phyloP scores from a whole-genome alignment of 30 jellyfish, hydroid and myxozoan species.

The Aurelia coerulea region DNA sequence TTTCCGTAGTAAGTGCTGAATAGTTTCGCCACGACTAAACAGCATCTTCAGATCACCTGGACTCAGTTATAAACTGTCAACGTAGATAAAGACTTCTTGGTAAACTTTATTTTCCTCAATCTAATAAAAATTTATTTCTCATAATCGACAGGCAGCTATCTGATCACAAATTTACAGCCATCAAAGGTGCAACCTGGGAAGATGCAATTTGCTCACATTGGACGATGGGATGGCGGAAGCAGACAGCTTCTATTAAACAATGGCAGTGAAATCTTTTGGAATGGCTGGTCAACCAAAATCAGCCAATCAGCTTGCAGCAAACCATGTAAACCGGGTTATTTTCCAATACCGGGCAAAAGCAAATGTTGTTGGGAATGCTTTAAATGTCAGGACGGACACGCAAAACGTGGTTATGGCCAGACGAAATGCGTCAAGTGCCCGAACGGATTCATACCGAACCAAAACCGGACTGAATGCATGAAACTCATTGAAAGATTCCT shows the following conservation, averaged over 20 bases:
- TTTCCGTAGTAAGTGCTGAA: no score
- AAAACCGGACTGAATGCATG: slow-evolving; percentile 66
- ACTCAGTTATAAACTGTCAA: no score
- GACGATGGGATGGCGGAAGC: slow-evolving; percentile 69
- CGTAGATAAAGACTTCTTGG: no score
- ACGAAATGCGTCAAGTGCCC: slow-evolving; percentile 61
- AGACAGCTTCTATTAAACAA: slow-evolving; percentile 30
- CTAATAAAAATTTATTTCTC: no score
- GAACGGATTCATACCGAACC: slow-evolving; percentile 50
- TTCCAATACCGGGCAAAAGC: slow-evolving; percentile 64
- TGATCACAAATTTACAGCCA: slow-evolving; percentile 47
- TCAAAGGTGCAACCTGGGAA: neutral
- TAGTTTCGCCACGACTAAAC: no score
- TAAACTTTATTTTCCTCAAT: no score
- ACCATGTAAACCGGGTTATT: slow-evolving; percentile 89
- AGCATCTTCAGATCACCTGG: no score
- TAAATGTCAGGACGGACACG: slow-evolving; percentile 62
- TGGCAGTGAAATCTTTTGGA: slow-evolving; percentile 26
- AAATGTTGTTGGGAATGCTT: slow-evolving; percentile 94
- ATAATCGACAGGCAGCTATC: slow-evolving; percentile 35
- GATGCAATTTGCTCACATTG: slow-evolving; percentile 55
- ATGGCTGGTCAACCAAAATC: slow-evolving; percentile 60
- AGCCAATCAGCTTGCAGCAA: slow-evolving; percentile 70
- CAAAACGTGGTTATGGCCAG: slow-evolving; percentile 46
- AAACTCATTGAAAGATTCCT: slow-evolving; percentile 34